These are phyloP conservation scores for Rachycentron canadum DNA, from an alignment of 2,797 vertebrate genomes.

Conservation along the genomic window DNA sequence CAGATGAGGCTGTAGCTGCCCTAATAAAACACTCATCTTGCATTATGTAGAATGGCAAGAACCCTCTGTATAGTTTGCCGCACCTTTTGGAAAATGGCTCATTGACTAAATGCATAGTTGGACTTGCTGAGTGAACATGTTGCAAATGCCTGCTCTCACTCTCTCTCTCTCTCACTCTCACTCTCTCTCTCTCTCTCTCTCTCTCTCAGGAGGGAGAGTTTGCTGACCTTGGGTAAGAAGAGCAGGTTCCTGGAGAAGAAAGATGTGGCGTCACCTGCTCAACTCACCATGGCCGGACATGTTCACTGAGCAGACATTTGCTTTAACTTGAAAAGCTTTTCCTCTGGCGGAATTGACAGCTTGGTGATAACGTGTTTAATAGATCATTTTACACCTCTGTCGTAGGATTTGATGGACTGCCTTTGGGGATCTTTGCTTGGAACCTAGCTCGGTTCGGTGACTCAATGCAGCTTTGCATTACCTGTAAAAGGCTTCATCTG, in stretches of 20 bases:
- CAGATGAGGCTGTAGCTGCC: conserved; percentile 47
- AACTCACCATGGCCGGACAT: conserved; percentile 68
- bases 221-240: conserved; percentile 73
- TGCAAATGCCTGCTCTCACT: conserved; percentile 75
- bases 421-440: conserved; percentile 67
- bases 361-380: conserved; percentile 64
- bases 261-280: conserved; percentile 76
- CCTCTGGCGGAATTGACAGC: conserved; percentile 63
- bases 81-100: conserved; percentile 61
- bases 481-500: conserved; percentile 55
- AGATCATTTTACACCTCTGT: conserved; percentile 62
- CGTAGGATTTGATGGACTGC: conserved; percentile 76
- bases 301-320: conserved; percentile 76
- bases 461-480: conserved; percentile 47
- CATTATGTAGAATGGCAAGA: conserved; percentile 61
- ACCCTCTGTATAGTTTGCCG: conserved; percentile 34
- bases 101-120: conserved; percentile 71
- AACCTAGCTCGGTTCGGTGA: conserved; percentile 63
- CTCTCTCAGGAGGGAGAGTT: conserved; percentile 77
- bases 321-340: conserved; percentile 73
- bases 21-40: conserved; percentile 69
- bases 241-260: conserved; percentile 65
- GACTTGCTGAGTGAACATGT: conserved; percentile 74
- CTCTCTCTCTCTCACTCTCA: conserved; percentile 49
- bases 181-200: conserved; percentile 49